Evolutionary conservation across 2,113 vertebrate species (phyloP).

Genomic region (Actenoides hombroni): DNA sequence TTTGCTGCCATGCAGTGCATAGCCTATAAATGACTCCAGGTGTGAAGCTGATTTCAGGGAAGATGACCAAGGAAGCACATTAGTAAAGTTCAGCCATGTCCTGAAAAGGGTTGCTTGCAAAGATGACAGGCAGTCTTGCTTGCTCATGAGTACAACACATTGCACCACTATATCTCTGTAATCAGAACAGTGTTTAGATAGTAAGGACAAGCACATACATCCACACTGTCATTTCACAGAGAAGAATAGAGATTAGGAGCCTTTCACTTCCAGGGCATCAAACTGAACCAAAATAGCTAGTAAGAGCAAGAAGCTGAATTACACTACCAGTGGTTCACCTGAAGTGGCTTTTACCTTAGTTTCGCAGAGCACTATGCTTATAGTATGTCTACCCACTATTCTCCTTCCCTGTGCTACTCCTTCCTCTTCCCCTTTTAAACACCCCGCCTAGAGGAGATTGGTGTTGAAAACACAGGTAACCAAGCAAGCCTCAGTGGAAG

Average conservation of each 20-base stretch:
- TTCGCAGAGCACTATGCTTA: not conserved
- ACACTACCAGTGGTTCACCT: not conserved
- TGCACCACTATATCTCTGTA: not conserved
- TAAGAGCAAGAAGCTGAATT: not conserved
- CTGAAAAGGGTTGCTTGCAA: not conserved
- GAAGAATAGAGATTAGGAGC: not conserved
- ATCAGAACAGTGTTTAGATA: not conserved
- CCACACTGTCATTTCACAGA: not conserved
- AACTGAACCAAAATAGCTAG: not conserved
- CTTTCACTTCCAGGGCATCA: not conserved
- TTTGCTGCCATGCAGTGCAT: not conserved
- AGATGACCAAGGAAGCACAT: not conserved
- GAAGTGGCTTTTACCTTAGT: not conserved
- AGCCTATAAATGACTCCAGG: not conserved
- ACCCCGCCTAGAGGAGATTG: rapidly evolving
- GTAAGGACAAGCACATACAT: not conserved
- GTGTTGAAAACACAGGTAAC: not conserved
- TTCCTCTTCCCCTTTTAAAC: not conserved
- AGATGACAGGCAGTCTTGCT: not conserved
- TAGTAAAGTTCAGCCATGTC: not conserved
- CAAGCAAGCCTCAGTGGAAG: not conserved
- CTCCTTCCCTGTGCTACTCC: not conserved
- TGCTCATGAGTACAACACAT: rapidly evolving
- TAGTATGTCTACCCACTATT: rapidly evolving
- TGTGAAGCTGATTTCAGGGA: not conserved